Evolutionary conservation across 2,797 vertebrate species (phyloP), one percentile per base, ranked within the genome.

Genomic region (Enteromius treurensis): DNA sequence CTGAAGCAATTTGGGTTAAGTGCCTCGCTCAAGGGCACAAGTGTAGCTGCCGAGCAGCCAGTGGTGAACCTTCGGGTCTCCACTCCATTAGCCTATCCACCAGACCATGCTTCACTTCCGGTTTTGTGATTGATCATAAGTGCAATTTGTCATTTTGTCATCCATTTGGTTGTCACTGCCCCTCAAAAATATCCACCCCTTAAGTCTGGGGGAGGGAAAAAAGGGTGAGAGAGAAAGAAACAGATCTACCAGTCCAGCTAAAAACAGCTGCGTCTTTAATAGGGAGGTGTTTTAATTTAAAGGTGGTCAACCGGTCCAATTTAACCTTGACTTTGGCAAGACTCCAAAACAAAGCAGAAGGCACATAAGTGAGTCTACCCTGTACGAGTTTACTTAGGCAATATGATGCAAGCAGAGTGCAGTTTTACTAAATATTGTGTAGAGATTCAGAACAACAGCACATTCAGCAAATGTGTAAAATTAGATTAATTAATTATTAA

Each of bases 81-180:
- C 79, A 86, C 89, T 90, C 90, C 88, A 92, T 92, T 91, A 92
- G 88, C 88, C 88, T 76, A 88, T 89, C 84, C 90, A 91, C 58
- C 88, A 85, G 90, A 92, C 88, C 92, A 91, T 91, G 88, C 79
- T 90, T 85, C 86, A 87, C 87, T 87, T 86, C 80, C 79, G 90
- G 88, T 89, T 88, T 85, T 84, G 81, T 90, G 88, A 92, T 90
- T 91, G 90, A 93, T 91, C 81, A 87, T 83, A 91, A 91, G 88
- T 88, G 87, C 85, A 90, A 85, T 92, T 86, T 89, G 81, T 90
- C 82, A 90, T 91, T 90, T 90, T 89, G 89, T 88, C 86, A 82
- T 84, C 83, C 86, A 86, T 85, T 90, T 90, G 89, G 89, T 91
- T 92, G 89, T 91, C 89, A 91, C 87, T 83, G 80, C 73, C 79